Conservation (phyloP, 2,113 vertebrate genomes). For the Myiozetetes cayanensis region DNA sequence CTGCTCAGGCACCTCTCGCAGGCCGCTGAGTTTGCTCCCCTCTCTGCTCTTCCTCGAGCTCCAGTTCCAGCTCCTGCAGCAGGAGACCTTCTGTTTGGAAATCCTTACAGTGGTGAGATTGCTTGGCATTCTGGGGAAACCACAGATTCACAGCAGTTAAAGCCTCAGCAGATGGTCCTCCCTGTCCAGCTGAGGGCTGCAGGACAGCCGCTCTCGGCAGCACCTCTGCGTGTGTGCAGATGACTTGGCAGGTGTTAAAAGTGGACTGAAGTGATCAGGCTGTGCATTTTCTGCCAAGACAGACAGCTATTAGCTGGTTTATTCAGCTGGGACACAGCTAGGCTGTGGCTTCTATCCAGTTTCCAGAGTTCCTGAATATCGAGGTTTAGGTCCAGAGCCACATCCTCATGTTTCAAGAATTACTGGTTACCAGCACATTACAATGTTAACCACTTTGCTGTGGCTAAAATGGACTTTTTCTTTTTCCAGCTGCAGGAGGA, state of each 20-base stretch:
- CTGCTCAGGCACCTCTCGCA: neutral
- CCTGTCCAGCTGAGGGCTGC: neutral
- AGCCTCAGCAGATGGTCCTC: neutral
- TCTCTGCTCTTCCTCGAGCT: neutral
- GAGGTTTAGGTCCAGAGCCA: neutral
- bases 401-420: neutral
- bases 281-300: neutral
- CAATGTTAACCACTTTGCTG: neutral
- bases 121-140: neutral
- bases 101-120: constrained; percentile 63
- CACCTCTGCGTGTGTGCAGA: neutral
- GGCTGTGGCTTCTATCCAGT: neutral
- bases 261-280: neutral
- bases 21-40: neutral
- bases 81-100: constrained; percentile 39
- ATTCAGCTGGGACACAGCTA: neutral
- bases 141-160: neutral
- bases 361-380: neutral
- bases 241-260: neutral
- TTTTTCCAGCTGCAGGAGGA: neutral
- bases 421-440: neutral
- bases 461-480: neutral
- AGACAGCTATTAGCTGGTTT: neutral
- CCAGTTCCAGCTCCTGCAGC: neutral
- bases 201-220: neutral